Percentiles rank a stretch among this genome's conserved stretches.
Conservation (phyloP, 2,113 vertebrate genomes). For the Xerus inauris region DNA sequence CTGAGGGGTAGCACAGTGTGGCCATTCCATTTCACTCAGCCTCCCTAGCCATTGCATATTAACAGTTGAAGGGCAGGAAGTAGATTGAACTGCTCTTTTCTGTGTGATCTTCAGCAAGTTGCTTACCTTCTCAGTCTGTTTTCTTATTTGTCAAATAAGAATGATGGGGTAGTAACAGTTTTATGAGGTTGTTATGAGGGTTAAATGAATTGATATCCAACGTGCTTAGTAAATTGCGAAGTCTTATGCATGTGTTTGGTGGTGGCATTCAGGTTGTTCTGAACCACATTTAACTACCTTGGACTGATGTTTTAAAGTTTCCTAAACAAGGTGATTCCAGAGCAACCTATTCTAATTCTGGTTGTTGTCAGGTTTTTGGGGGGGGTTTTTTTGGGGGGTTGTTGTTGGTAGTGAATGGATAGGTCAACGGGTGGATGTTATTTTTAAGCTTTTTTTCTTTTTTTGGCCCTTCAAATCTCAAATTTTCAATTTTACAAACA, state of each 20-base stretch:
- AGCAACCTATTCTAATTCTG: conserved; percentile 16
- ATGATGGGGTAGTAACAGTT: not conserved
- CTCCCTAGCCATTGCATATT: not conserved
- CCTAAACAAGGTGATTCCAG: not conserved
- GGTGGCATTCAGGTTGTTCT: not conserved
- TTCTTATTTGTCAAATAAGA: conserved; percentile 5
- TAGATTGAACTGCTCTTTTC: not conserved
- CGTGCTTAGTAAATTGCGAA: not conserved
- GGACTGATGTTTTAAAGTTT: not conserved
- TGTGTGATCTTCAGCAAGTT: not conserved
- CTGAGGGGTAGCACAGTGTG: not conserved
- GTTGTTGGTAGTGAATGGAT: not conserved
- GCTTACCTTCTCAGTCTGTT: not conserved
- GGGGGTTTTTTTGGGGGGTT: not conserved
- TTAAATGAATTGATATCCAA: not conserved
- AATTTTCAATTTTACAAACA: too few relatives aligned
- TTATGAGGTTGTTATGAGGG: not conserved
- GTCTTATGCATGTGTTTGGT: not conserved
- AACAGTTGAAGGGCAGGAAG: not conserved
- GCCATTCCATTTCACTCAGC: not conserved
- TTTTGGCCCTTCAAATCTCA: too few relatives aligned
- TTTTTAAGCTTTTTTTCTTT: not conserved
- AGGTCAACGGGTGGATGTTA: not conserved
- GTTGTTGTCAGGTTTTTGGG: too few relatives aligned
- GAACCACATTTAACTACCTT: not conserved